Percentiles rank a stretch among this genome's conserved stretches.
Evolutionary conservation across 1,140 invertebrate species (phyloP).

Genomic region (Hycleus cichorii): DNA sequence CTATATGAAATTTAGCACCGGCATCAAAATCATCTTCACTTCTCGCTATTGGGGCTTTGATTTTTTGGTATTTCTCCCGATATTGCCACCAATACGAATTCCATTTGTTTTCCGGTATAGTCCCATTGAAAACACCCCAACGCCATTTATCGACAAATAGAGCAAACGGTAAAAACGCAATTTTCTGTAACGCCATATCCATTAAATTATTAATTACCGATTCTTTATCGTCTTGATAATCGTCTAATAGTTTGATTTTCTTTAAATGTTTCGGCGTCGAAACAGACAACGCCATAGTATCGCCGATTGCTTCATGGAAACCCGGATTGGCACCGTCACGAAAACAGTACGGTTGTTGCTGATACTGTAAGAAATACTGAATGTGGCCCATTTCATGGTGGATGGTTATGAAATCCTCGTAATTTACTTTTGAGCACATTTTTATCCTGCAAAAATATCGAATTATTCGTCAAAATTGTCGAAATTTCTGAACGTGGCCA

Average conservation of each 20-base stretch:
- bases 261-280: slow-evolving; percentile 72
- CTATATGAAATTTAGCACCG: slow-evolving; percentile 76
- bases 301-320: slow-evolving; percentile 89
- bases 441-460: slow-evolving; percentile 62
- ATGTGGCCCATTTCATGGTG: slow-evolving; percentile 89
- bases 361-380: slow-evolving; percentile 80
- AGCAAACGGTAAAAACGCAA: slow-evolving; percentile 82
- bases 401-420: slow-evolving; percentile 65
- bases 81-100: slow-evolving; percentile 72
- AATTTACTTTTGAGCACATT: slow-evolving; percentile 74
- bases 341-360: slow-evolving; percentile 62
- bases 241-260: slow-evolving; percentile 59
- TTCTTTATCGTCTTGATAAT: slow-evolving; percentile 49
- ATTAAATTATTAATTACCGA: not conserved
- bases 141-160: slow-evolving; percentile 81
- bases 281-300: slow-evolving; percentile 77
- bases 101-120: slow-evolving; percentile 58
- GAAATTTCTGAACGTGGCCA: too few species aligned
- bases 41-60: slow-evolving; percentile 68
- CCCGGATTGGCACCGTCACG: slow-evolving; percentile 76
- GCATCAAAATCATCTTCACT: slow-evolving; percentile 78
- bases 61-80: slow-evolving; percentile 66
- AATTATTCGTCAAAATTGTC: not conserved
- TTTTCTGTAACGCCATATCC: slow-evolving; percentile 67
- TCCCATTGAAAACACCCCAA: slow-evolving; percentile 77